Conservation (phyloP, 2,888 invertebrate genomes). For the Molorchus minor region DNA sequence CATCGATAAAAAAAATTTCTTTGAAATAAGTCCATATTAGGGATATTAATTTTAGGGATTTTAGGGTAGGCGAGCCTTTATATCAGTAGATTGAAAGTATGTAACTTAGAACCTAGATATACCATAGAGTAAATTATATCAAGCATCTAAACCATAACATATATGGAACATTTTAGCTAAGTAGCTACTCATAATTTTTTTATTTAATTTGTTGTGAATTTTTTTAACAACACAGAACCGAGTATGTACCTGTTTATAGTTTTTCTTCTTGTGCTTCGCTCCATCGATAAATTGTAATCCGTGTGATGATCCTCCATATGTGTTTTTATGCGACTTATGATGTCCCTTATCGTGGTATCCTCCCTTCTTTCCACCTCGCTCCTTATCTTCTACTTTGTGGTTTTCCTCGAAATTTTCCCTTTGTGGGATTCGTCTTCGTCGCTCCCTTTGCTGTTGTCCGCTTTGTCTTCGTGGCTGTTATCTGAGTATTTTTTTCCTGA, state of each 20-base stretch:
- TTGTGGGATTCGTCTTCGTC: slow-evolving; percentile 54
- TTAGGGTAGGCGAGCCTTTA: too few species aligned
- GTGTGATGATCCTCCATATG: slow-evolving; percentile 51
- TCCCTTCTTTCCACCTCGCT: slow-evolving; percentile 56
- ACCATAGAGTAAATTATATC: too few species aligned
- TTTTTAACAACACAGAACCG: too few species aligned
- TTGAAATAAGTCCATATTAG: too few species aligned
- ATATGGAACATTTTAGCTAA: too few species aligned
- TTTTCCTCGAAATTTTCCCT: slow-evolving; percentile 50
- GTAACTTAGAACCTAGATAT: too few species aligned
- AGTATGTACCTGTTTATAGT: slow-evolving; percentile 56
- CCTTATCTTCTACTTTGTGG: slow-evolving; percentile 53
- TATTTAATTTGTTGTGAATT: too few species aligned
- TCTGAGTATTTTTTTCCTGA: slow-evolving; percentile 33
- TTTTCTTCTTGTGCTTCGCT: slow-evolving; percentile 54
- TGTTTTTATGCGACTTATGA: slow-evolving; percentile 51
- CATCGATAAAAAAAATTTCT: too few species aligned
- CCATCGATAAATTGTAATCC: slow-evolving; percentile 54
- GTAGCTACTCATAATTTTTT: too few species aligned
- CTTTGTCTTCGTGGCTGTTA: slow-evolving; percentile 43
- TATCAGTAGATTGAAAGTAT: too few species aligned
- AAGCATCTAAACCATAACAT: too few species aligned
- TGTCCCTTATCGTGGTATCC: slow-evolving; percentile 49
- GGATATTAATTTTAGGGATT: too few species aligned
- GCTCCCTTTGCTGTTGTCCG: slow-evolving; percentile 51